Percentiles rank a stretch among this genome's conserved stretches.
Evolutionary conservation across 64 coral and sea anemone genomes (phyloP).

Genomic region (Pocillopora verrucosa): DNA sequence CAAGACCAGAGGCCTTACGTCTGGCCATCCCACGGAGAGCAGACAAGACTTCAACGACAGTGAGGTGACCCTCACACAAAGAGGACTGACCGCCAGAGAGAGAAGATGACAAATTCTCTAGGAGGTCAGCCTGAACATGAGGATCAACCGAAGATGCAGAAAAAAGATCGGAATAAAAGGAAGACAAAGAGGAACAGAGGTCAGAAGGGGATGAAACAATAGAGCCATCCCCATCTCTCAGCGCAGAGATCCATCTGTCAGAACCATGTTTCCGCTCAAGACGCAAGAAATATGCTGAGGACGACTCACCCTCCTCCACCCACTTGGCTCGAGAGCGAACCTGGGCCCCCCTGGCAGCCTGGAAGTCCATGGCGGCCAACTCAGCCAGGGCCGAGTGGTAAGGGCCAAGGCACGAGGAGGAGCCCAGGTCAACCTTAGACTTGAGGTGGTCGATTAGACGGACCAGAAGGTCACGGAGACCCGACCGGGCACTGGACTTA

Average conservation of each 20-base stretch:
- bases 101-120: not conserved
- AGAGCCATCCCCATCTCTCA: not conserved
- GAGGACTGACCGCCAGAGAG: not conserved
- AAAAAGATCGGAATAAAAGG: slow-evolving; percentile 35
- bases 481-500: not conserved
- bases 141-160: not conserved
- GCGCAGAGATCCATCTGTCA: not conserved
- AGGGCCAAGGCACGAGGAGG: not conserved
- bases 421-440: not conserved
- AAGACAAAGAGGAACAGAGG: not conserved
- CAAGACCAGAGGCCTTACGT: not conserved
- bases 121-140: not conserved
- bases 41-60: not conserved
- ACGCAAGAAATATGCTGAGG: not conserved
- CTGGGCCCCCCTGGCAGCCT: not conserved
- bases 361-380: not conserved
- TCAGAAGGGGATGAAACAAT: not conserved
- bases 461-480: not conserved
- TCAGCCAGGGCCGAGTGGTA: not conserved
- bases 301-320: slow-evolving; percentile 9
- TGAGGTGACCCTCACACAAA: not conserved
- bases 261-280: not conserved
- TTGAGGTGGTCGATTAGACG: not conserved
- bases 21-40: not conserved
- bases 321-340: not conserved